Evolutionary conservation across 1,140 invertebrate genomes (phyloP).

Genomic region (Camponotus vicinus): DNA sequence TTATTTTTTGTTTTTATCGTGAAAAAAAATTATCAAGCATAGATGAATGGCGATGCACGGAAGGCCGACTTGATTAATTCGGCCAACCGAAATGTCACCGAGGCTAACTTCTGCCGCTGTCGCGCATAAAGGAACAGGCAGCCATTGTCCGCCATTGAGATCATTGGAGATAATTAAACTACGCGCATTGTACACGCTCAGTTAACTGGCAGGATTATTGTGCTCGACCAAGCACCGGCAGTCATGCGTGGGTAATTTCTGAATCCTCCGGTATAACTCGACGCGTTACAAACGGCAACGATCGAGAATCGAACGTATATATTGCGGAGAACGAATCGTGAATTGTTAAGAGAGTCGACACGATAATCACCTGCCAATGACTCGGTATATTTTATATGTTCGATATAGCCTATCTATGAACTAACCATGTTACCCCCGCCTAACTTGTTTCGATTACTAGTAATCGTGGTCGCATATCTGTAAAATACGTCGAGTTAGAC

Average conservation of each 20-base stretch:
- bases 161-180: slow-evolving; percentile 62
- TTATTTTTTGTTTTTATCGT: neutral
- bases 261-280: neutral
- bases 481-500: neutral
- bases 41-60: neutral
- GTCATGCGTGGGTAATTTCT: slow-evolving; percentile 49
- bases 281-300: neutral
- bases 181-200: slow-evolving; percentile 55
- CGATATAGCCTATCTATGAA: neutral
- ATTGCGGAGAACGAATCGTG: neutral
- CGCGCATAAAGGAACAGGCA: slow-evolving; percentile 44
- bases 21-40: neutral
- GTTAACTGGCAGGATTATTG: slow-evolving; percentile 63
- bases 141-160: slow-evolving; percentile 53
- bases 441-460: neutral
- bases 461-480: neutral
- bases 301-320: neutral
- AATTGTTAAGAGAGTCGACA: slow-evolving; percentile 18
- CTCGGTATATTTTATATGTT: neutral
- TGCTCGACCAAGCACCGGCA: slow-evolving; percentile 43
- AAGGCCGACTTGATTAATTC: slow-evolving; percentile 10
- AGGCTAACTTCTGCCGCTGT: slow-evolving; percentile 33
- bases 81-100: slow-evolving; percentile 16
- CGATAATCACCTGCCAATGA: neutral
- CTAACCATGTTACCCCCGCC: neutral